Conservation (phyloP, 2,888 invertebrate species). For the Entomobrya proxima region DNA sequence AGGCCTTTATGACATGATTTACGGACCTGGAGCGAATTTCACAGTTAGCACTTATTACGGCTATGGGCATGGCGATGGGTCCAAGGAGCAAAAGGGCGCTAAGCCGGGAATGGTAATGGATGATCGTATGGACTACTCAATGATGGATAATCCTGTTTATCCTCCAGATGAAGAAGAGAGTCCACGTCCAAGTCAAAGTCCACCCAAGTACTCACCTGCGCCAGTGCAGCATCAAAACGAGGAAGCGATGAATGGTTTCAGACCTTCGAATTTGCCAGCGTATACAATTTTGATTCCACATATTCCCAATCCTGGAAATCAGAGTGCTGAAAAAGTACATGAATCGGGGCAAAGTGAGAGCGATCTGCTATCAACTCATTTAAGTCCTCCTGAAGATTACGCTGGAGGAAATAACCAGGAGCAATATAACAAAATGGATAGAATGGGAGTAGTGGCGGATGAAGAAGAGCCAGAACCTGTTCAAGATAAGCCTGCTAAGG, state of each 20-base stretch:
- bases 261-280: slow-evolving; percentile 70
- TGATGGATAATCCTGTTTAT: slow-evolving; percentile 19
- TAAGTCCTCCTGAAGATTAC: slow-evolving; percentile 28
- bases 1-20: slow-evolving; percentile 24
- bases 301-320: slow-evolving; percentile 64
- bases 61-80: slow-evolving; percentile 59
- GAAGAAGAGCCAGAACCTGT: slow-evolving; percentile 7
- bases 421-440: slow-evolving; percentile 53
- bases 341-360: no score
- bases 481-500: no score
- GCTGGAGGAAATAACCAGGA: slow-evolving; percentile 27
- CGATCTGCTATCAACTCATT: not conserved
- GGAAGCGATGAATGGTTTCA: slow-evolving; percentile 59
- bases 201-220: not conserved
- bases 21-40: slow-evolving; percentile 49
- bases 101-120: slow-evolving; percentile 40
- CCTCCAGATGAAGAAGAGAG: not conserved
- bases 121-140: not conserved
- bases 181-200: no score
- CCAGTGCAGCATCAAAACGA: not conserved
- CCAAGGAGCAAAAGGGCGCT: not conserved
- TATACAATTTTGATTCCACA: slow-evolving; percentile 74
- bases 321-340: not conserved
- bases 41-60: slow-evolving; percentile 66
- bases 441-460: slow-evolving; percentile 45